Evolutionary conservation across 2,113 vertebrate species (phyloP).

Genomic region (Toxotes chatareus): DNA sequence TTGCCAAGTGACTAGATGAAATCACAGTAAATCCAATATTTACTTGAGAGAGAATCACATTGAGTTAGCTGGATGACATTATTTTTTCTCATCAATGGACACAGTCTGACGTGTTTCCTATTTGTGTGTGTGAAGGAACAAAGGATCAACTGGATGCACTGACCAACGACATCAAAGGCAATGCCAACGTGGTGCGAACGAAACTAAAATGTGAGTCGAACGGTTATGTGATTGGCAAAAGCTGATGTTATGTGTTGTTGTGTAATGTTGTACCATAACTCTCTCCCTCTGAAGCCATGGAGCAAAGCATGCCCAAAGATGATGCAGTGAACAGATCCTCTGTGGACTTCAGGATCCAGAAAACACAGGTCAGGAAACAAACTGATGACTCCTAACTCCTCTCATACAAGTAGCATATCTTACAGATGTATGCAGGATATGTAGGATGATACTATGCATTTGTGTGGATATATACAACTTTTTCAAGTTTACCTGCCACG

Average conservation of each 20-base stretch:
- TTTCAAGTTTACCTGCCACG: neutral
- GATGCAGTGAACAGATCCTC: conserved; percentile 84
- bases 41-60: conserved; percentile 24
- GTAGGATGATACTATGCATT: neutral
- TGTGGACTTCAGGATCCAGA: conserved; percentile 93
- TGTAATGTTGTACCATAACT: neutral
- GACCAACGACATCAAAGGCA: conserved; percentile 93
- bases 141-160: conserved; percentile 92
- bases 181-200: conserved; percentile 88
- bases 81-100: conserved; percentile 31
- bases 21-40: conserved; percentile 62
- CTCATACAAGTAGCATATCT: neutral
- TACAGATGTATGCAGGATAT: neutral
- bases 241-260: neutral
- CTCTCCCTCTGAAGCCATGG: conserved; percentile 85
- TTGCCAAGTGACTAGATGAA: conserved; percentile 64
- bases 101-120: conserved; percentile 14
- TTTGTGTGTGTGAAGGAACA: conserved; percentile 83
- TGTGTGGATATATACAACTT: neutral
- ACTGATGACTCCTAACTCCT: neutral
- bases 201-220: conserved; percentile 88
- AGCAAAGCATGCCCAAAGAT: conserved; percentile 88
- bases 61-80: conserved; percentile 14
- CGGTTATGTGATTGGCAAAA: neutral
- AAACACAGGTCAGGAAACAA: conserved; percentile 89